Evolutionary conservation across 2,797 vertebrate species (phyloP), one percentile per base, ranked within the genome.

Genomic region (Graptemys geographica): DNA sequence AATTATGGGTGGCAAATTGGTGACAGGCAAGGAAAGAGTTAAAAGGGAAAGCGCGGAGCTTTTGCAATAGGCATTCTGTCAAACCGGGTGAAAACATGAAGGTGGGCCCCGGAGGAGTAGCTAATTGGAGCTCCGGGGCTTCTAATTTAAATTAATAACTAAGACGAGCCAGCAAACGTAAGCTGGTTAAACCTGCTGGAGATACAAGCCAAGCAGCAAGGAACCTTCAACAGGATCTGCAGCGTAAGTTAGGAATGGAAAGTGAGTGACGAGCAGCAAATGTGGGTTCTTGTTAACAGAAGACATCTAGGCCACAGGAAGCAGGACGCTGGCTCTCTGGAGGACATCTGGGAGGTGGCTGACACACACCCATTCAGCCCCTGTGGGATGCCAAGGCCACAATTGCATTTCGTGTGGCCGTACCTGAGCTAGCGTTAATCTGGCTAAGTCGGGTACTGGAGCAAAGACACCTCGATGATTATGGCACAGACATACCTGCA

Each of bases 71-170:
- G 44, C 47, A 12, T 47, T 86, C 83, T 86, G 83, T 89, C 83
- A 62, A 84, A 55, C 53, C 53, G 81, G 82, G 76, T 81, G 88
- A 92, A 81, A 85, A 79, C 31, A 76, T 86, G 81, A 89, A 86
- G 87, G 65, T 81, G 79, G 33, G 53, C 79, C 78, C 83, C 49
- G n/a, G 55, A 92, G 83, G 79, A 85, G 18, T 13, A 37, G 82
- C 81, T 89, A 92, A 92, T 89, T 92, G 87, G 91, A 82, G 79
- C 88, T 85, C 55, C 65, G 87, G 65, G 81, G 83, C 57, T 65
- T 89, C 91, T 85, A 89, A 92, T 92, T 86, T 92, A 92, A 92
- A 92, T 92, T 81, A 92, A 92, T 89, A 89, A 81, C 88, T 87
- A 56, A 78, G 55, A 25, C 78, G 83, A 92, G 87, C 82, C 28